A percentile compares a stretch with the other conserved stretches of the same genome.
These are phyloP conservation scores for Nansenia antarctica DNA, from an alignment of 2,113 vertebrate species.

Conservation along the genomic window DNA sequence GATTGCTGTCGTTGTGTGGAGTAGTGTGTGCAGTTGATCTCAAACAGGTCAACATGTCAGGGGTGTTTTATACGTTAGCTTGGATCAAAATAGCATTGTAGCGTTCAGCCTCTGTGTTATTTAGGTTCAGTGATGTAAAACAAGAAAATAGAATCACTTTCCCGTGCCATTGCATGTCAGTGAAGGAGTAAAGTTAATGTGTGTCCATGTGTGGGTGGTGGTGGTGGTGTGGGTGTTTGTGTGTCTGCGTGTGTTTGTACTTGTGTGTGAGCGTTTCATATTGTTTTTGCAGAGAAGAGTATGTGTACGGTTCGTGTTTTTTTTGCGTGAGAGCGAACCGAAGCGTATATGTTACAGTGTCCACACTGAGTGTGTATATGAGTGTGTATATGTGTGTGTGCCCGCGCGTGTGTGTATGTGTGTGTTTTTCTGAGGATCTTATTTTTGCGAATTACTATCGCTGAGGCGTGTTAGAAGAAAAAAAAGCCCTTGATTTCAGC, in stretches of 20 bases:
- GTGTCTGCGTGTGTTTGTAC: no score
- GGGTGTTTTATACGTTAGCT: slow-evolving; percentile 16
- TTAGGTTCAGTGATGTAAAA: slow-evolving; percentile 25
- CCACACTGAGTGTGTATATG: slow-evolving; percentile 44
- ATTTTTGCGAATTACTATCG: slow-evolving; percentile 59
- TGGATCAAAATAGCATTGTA: slow-evolving; percentile 22
- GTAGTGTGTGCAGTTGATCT: slow-evolving; percentile 8
- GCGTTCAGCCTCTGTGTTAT: slow-evolving; percentile 14
- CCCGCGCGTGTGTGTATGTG: slow-evolving; percentile 43
- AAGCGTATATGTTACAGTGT: slow-evolving; percentile 52
- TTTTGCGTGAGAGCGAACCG: slow-evolving; percentile 48
- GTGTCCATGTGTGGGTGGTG: slow-evolving; percentile 28
- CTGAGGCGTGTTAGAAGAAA: slow-evolving; percentile 67
- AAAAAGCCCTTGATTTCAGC: slow-evolving; percentile 72
- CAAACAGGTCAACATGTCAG: slow-evolving; percentile 18
- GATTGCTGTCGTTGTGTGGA: slow-evolving; percentile 36
- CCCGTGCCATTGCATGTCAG: slow-evolving; percentile 26
- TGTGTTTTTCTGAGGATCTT: slow-evolving; percentile 63
- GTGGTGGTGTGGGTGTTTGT: slow-evolving; percentile 39
- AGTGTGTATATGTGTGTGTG: slow-evolving; percentile 52
- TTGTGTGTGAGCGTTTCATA: slow-evolving; percentile 41
- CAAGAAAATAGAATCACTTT: slow-evolving; percentile 19
- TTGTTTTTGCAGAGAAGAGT: slow-evolving; percentile 33
- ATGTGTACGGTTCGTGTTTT: slow-evolving; percentile 44
- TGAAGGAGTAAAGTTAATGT: slow-evolving; percentile 30